A percentile compares a stretch with the other conserved stretches of the same genome.
These are phyloP conservation scores for Hydrophis major DNA, from an alignment of 2,797 vertebrate species.

Conservation along the genomic window DNA sequence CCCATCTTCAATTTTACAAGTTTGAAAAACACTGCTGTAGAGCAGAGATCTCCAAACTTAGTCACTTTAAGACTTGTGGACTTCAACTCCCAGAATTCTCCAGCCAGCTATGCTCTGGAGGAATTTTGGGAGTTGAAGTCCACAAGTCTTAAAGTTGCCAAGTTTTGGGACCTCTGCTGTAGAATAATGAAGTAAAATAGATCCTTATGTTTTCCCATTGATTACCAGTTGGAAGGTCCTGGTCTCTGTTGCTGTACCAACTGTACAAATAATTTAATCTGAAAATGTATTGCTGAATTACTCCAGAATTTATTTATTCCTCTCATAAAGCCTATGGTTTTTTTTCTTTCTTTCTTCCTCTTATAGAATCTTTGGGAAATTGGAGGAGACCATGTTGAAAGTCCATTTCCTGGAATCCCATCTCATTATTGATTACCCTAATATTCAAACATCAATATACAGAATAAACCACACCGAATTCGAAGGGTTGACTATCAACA, in stretches of 20 bases:
- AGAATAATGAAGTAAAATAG: not conserved
- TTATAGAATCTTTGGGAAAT: not conserved
- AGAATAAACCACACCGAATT: not conserved
- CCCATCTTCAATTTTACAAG: not conserved
- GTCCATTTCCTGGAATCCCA: too few relatives aligned
- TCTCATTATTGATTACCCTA: not conserved
- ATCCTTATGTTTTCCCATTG: not conserved
- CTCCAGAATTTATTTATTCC: not conserved
- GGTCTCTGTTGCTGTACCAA: not conserved
- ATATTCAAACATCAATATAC: not conserved
- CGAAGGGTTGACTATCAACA: not conserved
- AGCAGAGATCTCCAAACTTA: not conserved
- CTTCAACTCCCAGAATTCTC: too few relatives aligned
- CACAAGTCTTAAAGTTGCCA: too few relatives aligned
- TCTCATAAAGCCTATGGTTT: not conserved
- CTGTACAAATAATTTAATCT: not conserved
- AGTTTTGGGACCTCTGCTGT: too few relatives aligned
- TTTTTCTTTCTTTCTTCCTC: not conserved
- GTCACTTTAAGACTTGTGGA: too few relatives aligned
- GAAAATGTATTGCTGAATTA: not conserved
- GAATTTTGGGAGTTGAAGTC: too few relatives aligned
- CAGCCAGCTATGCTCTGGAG: too few relatives aligned
- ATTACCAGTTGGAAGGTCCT: not conserved
- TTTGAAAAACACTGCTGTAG: not conserved
- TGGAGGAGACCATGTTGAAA: not conserved